A percentile compares a stretch with the other conserved stretches of the same genome.
Evolutionary conservation across 1,140 invertebrate genomes (phyloP).

Genomic region (Drosophila serrata): DNA sequence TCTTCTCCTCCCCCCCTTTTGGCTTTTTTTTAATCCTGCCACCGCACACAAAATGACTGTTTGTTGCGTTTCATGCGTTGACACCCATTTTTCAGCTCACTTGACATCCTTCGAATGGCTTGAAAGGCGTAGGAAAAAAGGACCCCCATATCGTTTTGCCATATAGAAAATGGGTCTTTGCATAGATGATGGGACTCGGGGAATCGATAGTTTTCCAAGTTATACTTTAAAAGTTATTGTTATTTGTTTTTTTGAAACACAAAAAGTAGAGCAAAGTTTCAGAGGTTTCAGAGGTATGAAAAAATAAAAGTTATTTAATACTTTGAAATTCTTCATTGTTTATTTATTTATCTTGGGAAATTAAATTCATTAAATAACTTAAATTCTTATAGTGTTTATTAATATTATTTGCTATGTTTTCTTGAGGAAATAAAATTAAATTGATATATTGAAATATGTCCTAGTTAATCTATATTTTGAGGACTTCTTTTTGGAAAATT

Average conservation of each 20-base stretch:
- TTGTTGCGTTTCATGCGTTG: conserved; percentile 78
- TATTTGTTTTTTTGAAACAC: neutral
- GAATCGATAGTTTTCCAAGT: conserved; percentile 6
- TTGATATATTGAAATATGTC: no score
- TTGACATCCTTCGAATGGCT: conserved; percentile 26
- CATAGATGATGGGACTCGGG: neutral
- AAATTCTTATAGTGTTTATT: no score
- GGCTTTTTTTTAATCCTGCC: conserved; percentile 33
- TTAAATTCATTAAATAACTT: no score
- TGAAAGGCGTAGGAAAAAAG: conserved; percentile 18
- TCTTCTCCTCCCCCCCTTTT: neutral
- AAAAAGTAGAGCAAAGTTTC: neutral
- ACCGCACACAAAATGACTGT: conserved; percentile 67
- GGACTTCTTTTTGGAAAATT: no score
- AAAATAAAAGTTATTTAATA: no score
- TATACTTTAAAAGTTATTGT: neutral
- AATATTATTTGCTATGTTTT: no score
- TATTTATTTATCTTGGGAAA: no score
- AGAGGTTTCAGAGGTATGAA: no score
- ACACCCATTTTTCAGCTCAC: conserved; percentile 71
- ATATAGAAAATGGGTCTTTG: neutral
- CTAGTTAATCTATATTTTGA: no score
- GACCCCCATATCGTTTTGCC: neutral
- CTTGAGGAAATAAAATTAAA: no score
- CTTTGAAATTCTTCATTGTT: neutral